A percentile compares a stretch with the other conserved stretches of the same genome.
Conservation (phyloP, 2,888 invertebrate species). For the Drosophila fungiperda region DNA sequence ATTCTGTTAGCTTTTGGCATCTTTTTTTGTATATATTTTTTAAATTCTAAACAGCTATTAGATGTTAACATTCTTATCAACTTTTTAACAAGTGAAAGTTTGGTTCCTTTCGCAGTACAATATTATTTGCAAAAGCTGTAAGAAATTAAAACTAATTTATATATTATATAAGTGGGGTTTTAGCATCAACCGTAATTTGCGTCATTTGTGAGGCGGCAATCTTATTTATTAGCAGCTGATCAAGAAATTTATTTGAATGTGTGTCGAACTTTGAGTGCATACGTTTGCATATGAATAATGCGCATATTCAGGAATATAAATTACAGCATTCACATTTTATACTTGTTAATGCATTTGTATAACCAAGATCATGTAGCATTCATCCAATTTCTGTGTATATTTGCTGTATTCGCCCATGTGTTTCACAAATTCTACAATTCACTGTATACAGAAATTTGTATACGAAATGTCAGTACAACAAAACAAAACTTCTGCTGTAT, state of each 20-base stretch:
- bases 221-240: not conserved
- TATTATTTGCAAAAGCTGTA: not conserved
- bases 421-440: constrained; percentile 39
- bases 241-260: constrained; percentile 9
- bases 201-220: not conserved
- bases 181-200: not conserved
- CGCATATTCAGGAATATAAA: constrained; percentile 8
- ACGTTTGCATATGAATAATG: not conserved
- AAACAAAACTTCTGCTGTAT: constrained; percentile 39
- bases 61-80: not conserved
- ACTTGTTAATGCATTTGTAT: not conserved
- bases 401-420: constrained; percentile 44
- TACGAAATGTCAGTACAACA: constrained; percentile 66
- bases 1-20: not conserved
- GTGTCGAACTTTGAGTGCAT: constrained; percentile 8
- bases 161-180: not conserved
- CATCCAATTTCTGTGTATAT: constrained; percentile 25
- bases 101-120: not conserved
- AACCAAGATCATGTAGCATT: constrained; percentile 39
- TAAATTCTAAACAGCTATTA: not conserved
- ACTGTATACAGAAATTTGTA: constrained; percentile 68
- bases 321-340: constrained; percentile 17
- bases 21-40: not conserved
- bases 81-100: not conserved
- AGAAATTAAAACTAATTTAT: not conserved